These are phyloP conservation scores for Martes martes DNA, from an alignment of 2,113 vertebrate genomes.

Conservation along the genomic window DNA sequence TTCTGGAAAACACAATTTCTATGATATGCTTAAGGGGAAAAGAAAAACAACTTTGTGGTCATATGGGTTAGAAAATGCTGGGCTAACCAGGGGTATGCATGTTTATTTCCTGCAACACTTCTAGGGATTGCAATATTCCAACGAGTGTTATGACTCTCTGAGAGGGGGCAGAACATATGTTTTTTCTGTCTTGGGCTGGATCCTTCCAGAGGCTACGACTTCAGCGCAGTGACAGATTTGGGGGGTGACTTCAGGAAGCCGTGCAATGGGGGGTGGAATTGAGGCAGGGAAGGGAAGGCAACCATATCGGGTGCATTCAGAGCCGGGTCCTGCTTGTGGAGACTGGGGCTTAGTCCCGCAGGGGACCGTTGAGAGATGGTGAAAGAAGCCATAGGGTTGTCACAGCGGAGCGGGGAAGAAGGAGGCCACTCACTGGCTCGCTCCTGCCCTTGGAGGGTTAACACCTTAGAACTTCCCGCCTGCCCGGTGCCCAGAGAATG, in stretches of 20 bases:
- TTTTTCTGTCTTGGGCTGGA: background rate
- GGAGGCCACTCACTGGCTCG: background rate
- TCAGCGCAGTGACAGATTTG: background rate
- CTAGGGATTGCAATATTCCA: background rate
- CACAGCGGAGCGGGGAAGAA: rapidly evolving
- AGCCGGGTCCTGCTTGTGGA: background rate
- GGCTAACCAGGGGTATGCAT: background rate
- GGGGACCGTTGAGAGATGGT: background rate
- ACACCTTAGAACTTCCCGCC: background rate
- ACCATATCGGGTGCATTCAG: rapidly evolving
- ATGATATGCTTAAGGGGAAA: background rate
- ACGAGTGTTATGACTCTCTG: background rate
- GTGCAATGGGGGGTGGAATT: background rate
- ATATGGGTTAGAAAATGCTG: background rate
- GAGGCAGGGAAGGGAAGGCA: background rate
- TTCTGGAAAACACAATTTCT: background rate
- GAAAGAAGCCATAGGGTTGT: background rate
- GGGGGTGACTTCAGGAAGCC: background rate
- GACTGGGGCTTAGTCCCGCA: too few relatives aligned
- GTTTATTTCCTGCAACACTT: background rate
- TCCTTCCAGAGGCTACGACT: background rate
- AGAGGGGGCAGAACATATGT: background rate
- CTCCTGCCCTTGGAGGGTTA: background rate
- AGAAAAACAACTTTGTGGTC: background rate
- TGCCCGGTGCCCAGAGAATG: background rate